A percentile compares a stretch with the other conserved stretches of the same genome.
phyloP scores from a whole-genome alignment of 2,113 vertebrate species.

The Steatornis caripensis region DNA sequence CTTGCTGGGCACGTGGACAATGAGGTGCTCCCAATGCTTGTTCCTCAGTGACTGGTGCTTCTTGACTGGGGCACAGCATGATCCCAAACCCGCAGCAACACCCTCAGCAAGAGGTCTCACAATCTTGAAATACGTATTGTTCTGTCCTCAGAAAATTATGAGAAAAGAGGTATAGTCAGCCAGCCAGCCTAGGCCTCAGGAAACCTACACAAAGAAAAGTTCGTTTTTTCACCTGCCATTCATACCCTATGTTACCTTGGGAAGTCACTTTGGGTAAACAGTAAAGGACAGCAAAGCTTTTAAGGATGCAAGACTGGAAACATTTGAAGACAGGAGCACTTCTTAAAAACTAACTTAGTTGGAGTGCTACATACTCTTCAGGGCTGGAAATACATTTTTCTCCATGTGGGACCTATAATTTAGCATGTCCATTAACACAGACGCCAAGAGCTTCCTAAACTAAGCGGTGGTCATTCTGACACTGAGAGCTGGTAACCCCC shows the following conservation, averaged over 20 bases:
- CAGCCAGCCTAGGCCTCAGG: background rate
- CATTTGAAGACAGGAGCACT: background rate
- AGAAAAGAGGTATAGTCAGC: background rate
- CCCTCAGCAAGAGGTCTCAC: background rate
- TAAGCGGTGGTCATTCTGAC: background rate
- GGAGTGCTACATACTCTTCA: background rate
- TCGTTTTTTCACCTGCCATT: background rate
- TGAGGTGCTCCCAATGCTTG: background rate
- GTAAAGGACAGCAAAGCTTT: background rate
- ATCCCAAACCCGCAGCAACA: background rate
- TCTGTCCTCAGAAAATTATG: background rate
- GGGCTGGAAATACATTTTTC: background rate
- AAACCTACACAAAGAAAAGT: background rate
- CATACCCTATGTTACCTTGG: background rate
- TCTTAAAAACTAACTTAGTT: background rate
- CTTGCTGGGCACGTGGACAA: accelerated
- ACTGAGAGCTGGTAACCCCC: background rate
- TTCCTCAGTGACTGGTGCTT: background rate
- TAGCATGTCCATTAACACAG: background rate
- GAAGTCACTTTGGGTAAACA: background rate
- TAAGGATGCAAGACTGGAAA: background rate
- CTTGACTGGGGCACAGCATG: background rate
- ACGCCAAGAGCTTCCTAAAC: background rate
- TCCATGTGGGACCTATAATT: background rate
- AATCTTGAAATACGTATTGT: background rate